phyloP scores from a whole-genome alignment of 1,140 invertebrate species.

The Centruroides sculpturatus region DNA sequence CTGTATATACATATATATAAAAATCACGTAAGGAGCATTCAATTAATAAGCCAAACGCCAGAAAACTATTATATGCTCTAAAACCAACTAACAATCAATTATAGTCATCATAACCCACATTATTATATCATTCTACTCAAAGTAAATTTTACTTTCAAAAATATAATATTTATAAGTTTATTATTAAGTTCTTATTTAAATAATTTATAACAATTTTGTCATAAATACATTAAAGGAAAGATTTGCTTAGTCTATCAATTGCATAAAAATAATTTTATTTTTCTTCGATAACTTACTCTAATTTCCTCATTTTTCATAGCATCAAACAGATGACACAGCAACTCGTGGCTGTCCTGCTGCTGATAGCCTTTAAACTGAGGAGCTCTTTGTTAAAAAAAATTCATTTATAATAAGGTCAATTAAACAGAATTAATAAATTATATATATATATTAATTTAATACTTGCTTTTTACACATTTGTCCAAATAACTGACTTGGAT shows the following conservation, averaged over 20 bases:
- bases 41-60: no score
- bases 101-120: no score
- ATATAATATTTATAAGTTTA: no score
- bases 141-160: no score
- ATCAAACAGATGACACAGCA: constrained; percentile 76
- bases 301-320: constrained; percentile 52
- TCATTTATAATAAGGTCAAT: neutral
- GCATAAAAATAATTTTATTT: neutral
- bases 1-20: no score
- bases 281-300: neutral
- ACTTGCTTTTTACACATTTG: constrained; percentile 51
- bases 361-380: constrained; percentile 79
- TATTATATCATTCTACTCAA: no score
- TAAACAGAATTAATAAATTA: neutral
- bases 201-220: no score
- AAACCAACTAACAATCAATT: no score
- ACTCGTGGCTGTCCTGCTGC: constrained; percentile 93
- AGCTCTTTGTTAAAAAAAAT: constrained; percentile 23
- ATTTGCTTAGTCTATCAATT: neutral
- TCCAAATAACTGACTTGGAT: constrained; percentile 53
- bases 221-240: no score
- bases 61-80: no score
- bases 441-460: neutral
- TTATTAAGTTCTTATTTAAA: no score
- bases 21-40: no score